These are phyloP conservation scores for Zootermopsis nevadensis DNA, from an alignment of 2,888 invertebrate genomes.

Conservation along the genomic window DNA sequence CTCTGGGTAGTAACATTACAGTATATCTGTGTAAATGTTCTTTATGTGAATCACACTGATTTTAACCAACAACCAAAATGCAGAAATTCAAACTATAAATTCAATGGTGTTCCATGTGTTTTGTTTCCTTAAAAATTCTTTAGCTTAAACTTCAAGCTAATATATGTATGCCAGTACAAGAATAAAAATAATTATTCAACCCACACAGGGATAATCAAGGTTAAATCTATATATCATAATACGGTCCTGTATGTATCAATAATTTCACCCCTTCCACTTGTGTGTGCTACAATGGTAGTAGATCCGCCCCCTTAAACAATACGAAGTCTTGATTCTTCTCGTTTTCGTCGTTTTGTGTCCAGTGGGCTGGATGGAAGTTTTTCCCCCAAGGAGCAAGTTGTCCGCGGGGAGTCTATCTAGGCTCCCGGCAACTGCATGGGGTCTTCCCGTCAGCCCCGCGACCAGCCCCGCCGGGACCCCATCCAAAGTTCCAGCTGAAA, in stretches of 20 bases:
- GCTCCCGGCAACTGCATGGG: constrained; percentile 30
- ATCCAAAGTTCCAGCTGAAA: background rate
- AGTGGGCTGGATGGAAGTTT: background rate
- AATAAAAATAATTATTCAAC: no score
- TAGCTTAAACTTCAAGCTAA: no score
- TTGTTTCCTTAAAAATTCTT: no score
- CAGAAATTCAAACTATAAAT: no score
- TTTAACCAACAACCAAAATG: no score
- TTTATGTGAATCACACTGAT: no score
- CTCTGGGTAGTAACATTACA: no score
- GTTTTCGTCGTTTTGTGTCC: constrained; percentile 13
- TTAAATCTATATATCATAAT: no score
- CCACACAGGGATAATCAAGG: no score
- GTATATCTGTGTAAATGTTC: no score
- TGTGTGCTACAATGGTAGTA: background rate
- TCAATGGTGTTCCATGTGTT: no score
- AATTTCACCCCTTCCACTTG: background rate
- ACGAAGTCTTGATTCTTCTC: constrained; percentile 5
- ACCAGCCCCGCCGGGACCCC: constrained; percentile 19
- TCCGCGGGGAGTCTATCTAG: constrained; percentile 30
- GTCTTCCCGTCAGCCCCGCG: constrained; percentile 29
- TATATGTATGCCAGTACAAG: no score
- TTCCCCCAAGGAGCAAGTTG: constrained; percentile 22
- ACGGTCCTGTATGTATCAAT: background rate
- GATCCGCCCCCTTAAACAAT: constrained; percentile 21